Conservation (phyloP, 2,113 vertebrate genomes). For the Cricetomys ansorgei region DNA sequence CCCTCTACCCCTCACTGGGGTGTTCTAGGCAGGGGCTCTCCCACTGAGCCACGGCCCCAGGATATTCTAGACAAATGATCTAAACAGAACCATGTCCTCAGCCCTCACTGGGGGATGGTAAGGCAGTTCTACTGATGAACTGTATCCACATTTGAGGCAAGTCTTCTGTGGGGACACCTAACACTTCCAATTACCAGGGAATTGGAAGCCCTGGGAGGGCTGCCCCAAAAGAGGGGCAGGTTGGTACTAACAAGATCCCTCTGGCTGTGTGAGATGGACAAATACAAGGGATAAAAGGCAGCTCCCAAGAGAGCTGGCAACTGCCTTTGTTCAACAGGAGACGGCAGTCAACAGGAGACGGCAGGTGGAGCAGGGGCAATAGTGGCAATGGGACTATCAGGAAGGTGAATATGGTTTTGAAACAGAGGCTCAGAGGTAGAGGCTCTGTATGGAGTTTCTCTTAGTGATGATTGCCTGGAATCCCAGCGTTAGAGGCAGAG, state of each 20-base stretch:
- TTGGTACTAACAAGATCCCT: background rate
- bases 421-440: background rate
- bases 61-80: background rate
- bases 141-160: background rate
- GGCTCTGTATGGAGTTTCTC: no score
- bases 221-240: background rate
- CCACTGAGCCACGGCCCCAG: background rate
- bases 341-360: no score
- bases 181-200: background rate
- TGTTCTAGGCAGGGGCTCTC: background rate
- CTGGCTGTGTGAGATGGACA: background rate
- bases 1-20: background rate
- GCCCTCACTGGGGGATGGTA: background rate
- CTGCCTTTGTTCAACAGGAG: background rate
- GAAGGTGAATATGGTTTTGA: background rate
- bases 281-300: background rate
- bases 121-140: background rate
- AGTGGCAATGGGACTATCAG: background rate
- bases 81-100: background rate
- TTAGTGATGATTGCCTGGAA: background rate
- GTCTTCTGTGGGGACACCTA: background rate
- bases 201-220: background rate
- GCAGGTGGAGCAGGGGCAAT: background rate
- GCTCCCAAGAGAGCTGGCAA: background rate
- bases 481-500: background rate